These are phyloP conservation scores for Saturnia japonica DNA, from an alignment of 2,888 invertebrate genomes.

Conservation along the genomic window DNA sequence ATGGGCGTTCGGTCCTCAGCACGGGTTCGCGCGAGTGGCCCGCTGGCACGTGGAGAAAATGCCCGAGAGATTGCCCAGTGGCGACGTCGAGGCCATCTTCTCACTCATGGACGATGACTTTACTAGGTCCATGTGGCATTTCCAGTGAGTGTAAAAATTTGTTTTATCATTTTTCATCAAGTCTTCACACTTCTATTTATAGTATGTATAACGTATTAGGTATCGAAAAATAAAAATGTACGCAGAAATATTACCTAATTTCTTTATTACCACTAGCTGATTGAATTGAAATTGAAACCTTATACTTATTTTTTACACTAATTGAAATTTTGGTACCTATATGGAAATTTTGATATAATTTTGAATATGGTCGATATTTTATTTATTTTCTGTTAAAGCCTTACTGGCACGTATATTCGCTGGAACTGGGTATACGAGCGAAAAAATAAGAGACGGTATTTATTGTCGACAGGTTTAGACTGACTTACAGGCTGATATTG, in stretches of 20 bases:
- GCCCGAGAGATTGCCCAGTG: constrained; percentile 93
- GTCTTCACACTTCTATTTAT: no score
- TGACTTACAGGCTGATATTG: constrained; percentile 95
- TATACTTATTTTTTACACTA: not conserved
- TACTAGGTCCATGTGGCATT: constrained; percentile 97
- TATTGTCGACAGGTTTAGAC: constrained; percentile 85
- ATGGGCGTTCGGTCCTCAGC: constrained; percentile 97
- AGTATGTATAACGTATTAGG: no score
- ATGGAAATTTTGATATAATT: not conserved
- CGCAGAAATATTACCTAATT: not conserved
- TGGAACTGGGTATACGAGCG: no score
- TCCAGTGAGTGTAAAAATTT: constrained; percentile 83
- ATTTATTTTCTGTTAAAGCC: no score
- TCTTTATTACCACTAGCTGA: not conserved
- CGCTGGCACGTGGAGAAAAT: constrained; percentile 95
- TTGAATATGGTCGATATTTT: not conserved
- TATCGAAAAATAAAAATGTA: not conserved
- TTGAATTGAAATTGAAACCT: not conserved
- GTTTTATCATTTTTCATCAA: not conserved
- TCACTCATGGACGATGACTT: constrained; percentile 96
- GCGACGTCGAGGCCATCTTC: constrained; percentile 96
- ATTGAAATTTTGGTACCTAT: not conserved
- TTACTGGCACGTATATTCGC: no score
- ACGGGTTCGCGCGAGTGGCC: constrained; percentile 96
- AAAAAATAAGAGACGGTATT: not conserved